phyloP scores from a whole-genome alignment of 2,888 invertebrate species.

The Eupsilia transversa region DNA sequence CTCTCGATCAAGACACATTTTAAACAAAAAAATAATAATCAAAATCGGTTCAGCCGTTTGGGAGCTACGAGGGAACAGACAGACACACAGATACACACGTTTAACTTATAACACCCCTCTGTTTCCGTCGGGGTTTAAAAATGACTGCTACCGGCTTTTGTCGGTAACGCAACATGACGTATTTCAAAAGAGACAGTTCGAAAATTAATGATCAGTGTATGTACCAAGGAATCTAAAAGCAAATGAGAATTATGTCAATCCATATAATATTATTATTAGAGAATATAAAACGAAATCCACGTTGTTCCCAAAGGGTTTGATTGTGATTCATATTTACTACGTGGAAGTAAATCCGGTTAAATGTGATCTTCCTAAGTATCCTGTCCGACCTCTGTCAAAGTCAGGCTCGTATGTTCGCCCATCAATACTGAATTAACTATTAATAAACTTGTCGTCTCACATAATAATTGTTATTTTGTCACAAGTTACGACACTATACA shows the following conservation, averaged over 20 bases:
- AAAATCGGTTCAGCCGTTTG: too few species aligned
- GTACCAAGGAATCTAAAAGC: slow-evolving; percentile 10
- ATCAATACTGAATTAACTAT: slow-evolving; percentile 61
- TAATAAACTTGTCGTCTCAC: slow-evolving; percentile 49
- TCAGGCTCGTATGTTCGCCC: slow-evolving; percentile 44
- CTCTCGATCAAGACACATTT: too few species aligned
- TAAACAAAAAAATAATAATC: too few species aligned
- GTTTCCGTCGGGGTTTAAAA: too few species aligned
- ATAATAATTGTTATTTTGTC: slow-evolving; percentile 26
- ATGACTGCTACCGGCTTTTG: background rate
- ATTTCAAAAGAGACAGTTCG: background rate
- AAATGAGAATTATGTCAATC: slow-evolving; percentile 24
- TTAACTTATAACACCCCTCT: too few species aligned
- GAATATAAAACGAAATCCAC: slow-evolving; percentile 15
- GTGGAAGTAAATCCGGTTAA: slow-evolving; percentile 52
- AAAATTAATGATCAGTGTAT: slow-evolving; percentile 6
- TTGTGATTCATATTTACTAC: slow-evolving; percentile 54
- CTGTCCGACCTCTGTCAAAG: slow-evolving; percentile 69
- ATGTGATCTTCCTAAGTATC: slow-evolving; percentile 65
- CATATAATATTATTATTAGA: slow-evolving; percentile 7
- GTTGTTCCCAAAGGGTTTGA: slow-evolving; percentile 48
- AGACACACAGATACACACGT: too few species aligned
- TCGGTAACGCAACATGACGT: slow-evolving; percentile 13
- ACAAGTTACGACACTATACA: background rate
- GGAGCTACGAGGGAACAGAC: too few species aligned